Base-by-base conservation (phyloP, 2,113 vertebrate genomes). In the Pelvicachromis taeniatus region DNA sequence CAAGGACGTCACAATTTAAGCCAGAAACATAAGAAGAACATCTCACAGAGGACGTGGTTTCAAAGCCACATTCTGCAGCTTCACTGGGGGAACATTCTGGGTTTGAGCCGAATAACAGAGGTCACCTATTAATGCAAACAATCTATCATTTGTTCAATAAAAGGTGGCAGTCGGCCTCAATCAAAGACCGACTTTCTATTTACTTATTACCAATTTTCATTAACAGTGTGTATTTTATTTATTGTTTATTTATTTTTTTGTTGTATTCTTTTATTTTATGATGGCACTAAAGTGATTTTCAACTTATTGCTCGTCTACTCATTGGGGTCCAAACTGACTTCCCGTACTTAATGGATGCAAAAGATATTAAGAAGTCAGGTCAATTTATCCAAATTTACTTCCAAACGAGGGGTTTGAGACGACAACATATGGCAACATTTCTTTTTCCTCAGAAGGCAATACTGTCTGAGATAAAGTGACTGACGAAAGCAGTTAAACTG, bases 221-320 rank as follows among this genome's bases (percentile, higher is more conserved):
- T 50, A 68, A 68, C n/a, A 16, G 35, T 29, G 42, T 73, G 13
- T 7, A 26, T 48, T 29, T 73, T 23, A 23, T 42, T 11, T 73
- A 7, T 73, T 0, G 0, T 48, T 73, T n/a, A n/a, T n/a, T n/a
- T n/a, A n/a, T n/a, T n/a, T n/a, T n/a, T 73, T 0, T 3, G 14
- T 23, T 73, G 1, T 19, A 11, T 11, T 5, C 14, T 50, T 68
- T 73, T 48, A 50, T 19, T 73, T 50, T 73, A 70, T 73, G 23
- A 48, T 68, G 0, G 35, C 61, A 68, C n/a, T 68, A 42, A 68
- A 42, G 42, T 42, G 7, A 40, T 68, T 23, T 23, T 68, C 11
- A 65, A 14, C 40, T 68, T 23, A 68, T 2, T 68, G 38, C 38
- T 42, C 38, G 23, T 68, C 63, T 42, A 42, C n/a, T 42, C n/a